Evolutionary conservation across 2,113 vertebrate genomes (phyloP).

Genomic region (Mastomys natalensis): DNA sequence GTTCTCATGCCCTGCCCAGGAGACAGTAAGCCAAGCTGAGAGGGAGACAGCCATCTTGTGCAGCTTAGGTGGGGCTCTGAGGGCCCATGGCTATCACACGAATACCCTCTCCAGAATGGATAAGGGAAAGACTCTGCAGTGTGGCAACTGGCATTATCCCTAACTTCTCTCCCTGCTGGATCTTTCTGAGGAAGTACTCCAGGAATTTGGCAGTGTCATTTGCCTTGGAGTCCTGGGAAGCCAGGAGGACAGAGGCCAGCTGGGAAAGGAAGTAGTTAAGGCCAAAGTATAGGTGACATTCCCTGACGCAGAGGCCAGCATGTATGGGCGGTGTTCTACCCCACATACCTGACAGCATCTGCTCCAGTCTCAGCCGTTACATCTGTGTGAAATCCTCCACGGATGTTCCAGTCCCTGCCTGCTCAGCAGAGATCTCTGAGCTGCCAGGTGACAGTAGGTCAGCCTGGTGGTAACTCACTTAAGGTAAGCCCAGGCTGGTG

Average conservation of each 20-base stretch:
- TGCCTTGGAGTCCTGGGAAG: background rate
- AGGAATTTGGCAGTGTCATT: background rate
- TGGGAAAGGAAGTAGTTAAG: background rate
- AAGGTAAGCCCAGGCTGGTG: background rate
- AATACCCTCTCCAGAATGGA: background rate
- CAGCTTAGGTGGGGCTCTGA: no score
- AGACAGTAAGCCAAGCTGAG: background rate
- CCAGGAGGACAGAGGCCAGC: background rate
- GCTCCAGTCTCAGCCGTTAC: background rate
- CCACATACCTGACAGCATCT: background rate
- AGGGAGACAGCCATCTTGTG: background rate
- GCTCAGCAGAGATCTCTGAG: no score
- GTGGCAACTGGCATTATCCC: no score
- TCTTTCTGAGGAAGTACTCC: background rate
- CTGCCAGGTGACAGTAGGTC: no score
- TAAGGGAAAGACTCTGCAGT: background rate
- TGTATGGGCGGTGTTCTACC: background rate
- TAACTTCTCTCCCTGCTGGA: background rate
- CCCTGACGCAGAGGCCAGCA: background rate
- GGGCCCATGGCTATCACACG: background rate
- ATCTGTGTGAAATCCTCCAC: no score
- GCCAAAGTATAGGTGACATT: background rate
- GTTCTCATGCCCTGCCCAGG: background rate
- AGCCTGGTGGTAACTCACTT: background rate
- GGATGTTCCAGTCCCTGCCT: background rate